These are phyloP conservation scores for Odontesthes bonariensis DNA, from an alignment of 2,113 vertebrate genomes.

Conservation along the genomic window DNA sequence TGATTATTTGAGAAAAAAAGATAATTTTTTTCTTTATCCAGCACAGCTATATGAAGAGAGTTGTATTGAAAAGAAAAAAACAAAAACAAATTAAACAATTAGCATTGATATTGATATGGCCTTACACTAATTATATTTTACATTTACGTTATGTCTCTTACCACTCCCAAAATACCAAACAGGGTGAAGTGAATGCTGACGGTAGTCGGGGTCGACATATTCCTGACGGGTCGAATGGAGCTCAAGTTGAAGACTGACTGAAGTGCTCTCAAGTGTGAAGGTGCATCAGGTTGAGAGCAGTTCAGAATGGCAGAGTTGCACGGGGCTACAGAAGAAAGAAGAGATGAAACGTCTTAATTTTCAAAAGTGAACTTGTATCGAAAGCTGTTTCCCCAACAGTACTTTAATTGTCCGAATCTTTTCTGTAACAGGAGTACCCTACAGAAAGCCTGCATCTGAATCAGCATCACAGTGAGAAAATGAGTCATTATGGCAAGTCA, in stretches of 20 bases:
- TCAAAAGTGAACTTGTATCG: too few relatives aligned
- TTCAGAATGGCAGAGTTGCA: constrained; percentile 17
- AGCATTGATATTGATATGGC: neutral
- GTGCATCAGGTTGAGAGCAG: constrained; percentile 45
- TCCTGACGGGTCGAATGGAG: constrained; percentile 56
- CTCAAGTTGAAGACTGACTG: constrained; percentile 50
- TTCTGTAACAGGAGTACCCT: too few relatives aligned
- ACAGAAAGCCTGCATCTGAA: too few relatives aligned
- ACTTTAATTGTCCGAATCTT: too few relatives aligned
- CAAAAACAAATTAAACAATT: neutral
- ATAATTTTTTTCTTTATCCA: neutral
- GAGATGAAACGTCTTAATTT: neutral
- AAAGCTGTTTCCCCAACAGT: too few relatives aligned
- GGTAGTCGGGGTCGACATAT: constrained; percentile 30
- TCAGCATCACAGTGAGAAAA: neutral
- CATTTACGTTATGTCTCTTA: constrained; percentile 20
- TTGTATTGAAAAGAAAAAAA: too few relatives aligned
- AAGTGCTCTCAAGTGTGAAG: constrained; percentile 59
- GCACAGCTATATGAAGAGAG: neutral
- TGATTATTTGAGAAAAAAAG: too few relatives aligned
- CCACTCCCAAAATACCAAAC: constrained; percentile 76
- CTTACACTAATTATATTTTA: neutral
- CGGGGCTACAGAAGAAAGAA: constrained; percentile 2
- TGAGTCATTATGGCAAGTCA: too few relatives aligned
- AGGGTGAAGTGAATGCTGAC: constrained; percentile 44